phyloP scores from a whole-genome alignment of 1,140 invertebrate species.

The Drosophila albomicans region DNA sequence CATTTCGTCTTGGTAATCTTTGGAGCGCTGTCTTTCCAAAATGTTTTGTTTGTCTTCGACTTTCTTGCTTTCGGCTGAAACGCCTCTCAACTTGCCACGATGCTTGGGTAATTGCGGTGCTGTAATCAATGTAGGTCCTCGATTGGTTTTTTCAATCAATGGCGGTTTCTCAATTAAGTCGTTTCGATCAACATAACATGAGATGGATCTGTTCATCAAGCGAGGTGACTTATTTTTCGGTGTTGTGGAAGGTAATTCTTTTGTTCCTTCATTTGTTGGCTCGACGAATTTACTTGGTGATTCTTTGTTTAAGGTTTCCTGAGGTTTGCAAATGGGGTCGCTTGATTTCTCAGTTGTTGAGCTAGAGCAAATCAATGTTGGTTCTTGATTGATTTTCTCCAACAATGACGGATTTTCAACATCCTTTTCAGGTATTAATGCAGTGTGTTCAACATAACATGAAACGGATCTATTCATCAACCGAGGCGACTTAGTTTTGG shows the following conservation, averaged over 20 bases:
- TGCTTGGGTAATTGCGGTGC: constrained; percentile 57
- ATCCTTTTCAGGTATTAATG: background rate
- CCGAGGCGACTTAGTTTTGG: background rate
- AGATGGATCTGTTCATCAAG: constrained; percentile 11
- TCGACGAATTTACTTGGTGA: too few relatives aligned
- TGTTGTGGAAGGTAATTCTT: too few relatives aligned
- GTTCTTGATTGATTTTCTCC: constrained; percentile 12
- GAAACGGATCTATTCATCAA: constrained; percentile 12
- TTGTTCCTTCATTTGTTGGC: too few relatives aligned
- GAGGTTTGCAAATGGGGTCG: too few relatives aligned
- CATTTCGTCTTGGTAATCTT: constrained; percentile 43
- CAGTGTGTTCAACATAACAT: background rate
- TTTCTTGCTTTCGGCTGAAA: constrained; percentile 44
- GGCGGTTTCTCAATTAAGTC: too few relatives aligned
- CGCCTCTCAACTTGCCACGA: constrained; percentile 62
- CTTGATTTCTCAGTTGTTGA: too few relatives aligned
- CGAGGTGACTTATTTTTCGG: background rate
- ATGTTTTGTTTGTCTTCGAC: background rate
- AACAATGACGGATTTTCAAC: background rate
- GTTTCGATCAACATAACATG: background rate
- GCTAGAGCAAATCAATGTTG: constrained; percentile 39
- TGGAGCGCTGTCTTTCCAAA: constrained; percentile 35
- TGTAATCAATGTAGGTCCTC: constrained; percentile 53
- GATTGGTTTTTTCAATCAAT: background rate
- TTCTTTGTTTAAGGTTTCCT: too few relatives aligned